Evolutionary conservation across 2,797 vertebrate species (phyloP).

Genomic region (Steatocranus sp.): DNA sequence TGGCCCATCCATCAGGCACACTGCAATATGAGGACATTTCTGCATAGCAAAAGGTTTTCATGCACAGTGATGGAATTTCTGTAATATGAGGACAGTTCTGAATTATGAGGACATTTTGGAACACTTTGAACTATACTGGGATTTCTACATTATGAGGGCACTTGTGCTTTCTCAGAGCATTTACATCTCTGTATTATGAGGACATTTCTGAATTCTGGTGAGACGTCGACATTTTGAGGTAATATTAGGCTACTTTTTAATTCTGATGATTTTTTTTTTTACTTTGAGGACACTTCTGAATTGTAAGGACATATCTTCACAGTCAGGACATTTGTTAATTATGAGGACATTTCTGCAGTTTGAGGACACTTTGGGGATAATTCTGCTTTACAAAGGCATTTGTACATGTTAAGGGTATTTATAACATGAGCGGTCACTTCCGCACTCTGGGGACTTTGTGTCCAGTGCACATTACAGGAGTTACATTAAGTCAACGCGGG

Average conservation of each 20-base stretch:
- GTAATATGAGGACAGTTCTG: rapidly evolving
- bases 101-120: neutral
- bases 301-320: neutral
- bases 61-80: neutral
- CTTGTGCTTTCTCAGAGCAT: neutral
- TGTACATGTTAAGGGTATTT: neutral
- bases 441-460: neutral
- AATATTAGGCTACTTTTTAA: neutral
- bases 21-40: neutral
- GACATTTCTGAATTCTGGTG: neutral
- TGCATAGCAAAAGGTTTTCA: neutral
- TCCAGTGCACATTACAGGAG: neutral
- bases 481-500: neutral
- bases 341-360: neutral
- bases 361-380: neutral
- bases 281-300: neutral
- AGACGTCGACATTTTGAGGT: neutral
- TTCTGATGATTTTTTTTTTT: neutral
- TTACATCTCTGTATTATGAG: neutral
- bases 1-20: neutral
- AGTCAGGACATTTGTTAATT: neutral
- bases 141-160: neutral
- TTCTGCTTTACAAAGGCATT: neutral
- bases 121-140: neutral
- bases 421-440: neutral